Conservation (phyloP, 35 echinoderm and acorn worm genomes). For the Apostichopus californicus region DNA sequence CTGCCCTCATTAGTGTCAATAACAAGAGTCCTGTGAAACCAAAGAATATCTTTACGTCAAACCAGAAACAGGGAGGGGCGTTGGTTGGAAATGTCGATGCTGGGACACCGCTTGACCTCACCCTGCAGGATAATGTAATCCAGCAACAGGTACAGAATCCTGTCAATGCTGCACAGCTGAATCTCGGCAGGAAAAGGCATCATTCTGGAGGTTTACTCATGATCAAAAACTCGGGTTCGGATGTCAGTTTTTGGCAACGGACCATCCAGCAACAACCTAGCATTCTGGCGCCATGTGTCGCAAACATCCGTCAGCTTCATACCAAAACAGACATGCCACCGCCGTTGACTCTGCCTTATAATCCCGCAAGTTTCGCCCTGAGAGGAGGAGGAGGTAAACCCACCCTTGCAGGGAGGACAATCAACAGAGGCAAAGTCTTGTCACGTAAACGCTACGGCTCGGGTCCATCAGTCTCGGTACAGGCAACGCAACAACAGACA, state of each 20-base stretch:
- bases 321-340: conserved; percentile 55
- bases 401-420: neutral
- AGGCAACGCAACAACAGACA: neutral
- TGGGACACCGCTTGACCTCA: conserved; percentile 16
- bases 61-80: neutral
- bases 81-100: neutral
- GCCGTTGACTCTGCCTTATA: conserved; percentile 31
- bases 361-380: neutral
- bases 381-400: conserved; percentile 42
- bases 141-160: neutral
- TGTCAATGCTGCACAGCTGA: neutral
- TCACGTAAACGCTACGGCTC: conserved; percentile 32
- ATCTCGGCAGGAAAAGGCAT: conserved; percentile 14
- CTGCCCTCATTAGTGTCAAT: conserved; percentile 41
- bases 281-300: neutral
- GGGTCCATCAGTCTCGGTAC: conserved; percentile 33
- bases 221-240: neutral
- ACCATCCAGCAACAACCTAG: neutral
- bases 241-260: neutral
- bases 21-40: conserved; percentile 59
- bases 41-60: conserved; percentile 22
- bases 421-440: neutral
- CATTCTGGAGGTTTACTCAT: conserved; percentile 40
- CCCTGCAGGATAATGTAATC: neutral
- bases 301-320: neutral